Evolutionary conservation across 2,113 vertebrate species (phyloP), one percentile per base, ranked within the genome.

Genomic region (Gadus chalcogrammus): DNA sequence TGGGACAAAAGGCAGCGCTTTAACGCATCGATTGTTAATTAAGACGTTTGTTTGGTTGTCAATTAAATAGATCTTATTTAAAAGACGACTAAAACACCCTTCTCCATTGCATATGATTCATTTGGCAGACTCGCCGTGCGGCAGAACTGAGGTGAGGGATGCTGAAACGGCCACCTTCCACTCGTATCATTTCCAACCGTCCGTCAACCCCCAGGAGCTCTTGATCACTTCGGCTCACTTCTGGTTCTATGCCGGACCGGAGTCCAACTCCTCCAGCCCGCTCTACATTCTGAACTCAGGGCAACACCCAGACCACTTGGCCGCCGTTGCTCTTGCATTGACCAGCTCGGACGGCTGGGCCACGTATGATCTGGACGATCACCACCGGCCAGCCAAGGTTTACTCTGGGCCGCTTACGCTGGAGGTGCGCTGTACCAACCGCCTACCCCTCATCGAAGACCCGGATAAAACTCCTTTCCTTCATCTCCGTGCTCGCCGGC

Each of bases 141-240:
- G 78, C 3, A 12, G 1, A 0, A 62, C 18, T 11, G 81, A 77
- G 38, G 63, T 53, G 22, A 69, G 67, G 15, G 55, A 71, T 0
- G 56, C 71, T 64, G 78, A 74, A 64, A 12, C 69, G 56, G 61
- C 18, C 16, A 48, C 80, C 24, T 86, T 82, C 35, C 78, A 90
- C 64, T 94, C 92, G 0, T 96, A 94, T 20, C 74, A 94, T 68
- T 98, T 98, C 87, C 93, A 92, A 79, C 93, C 93, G 0, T 96
- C 95, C 0, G 52, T 83, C 0, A 88, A 93, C 78, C 84, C 56
- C 7, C 87, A 85, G 52, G 90, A 86, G 60, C 87, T 86, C 0
- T 16, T 63, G 1, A 87, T 95, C 85, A 94, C 91, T 0, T 95
- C 94, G 0, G 94, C 92, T 56, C 89, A 94, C 79, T 92, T 98